Evolutionary conservation across 1,140 invertebrate genomes (phyloP).

Genomic region (Pseudomyrmex flavicornis): DNA sequence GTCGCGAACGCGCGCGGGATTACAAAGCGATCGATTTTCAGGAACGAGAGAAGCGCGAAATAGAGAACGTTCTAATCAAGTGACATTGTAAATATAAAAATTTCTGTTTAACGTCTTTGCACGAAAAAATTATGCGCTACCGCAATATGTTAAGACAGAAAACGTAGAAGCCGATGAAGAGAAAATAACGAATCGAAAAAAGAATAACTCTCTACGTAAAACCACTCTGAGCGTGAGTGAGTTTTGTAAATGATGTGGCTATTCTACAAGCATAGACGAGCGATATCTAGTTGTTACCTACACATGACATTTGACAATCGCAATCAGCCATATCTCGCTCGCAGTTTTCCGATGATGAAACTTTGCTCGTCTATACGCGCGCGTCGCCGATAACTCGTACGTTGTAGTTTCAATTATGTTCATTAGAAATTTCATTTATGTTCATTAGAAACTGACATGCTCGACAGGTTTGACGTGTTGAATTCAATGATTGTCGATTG

Average conservation of each 20-base stretch:
- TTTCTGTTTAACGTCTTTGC: constrained; percentile 16
- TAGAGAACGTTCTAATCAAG: constrained; percentile 11
- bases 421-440: not conserved
- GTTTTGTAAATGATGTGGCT: constrained; percentile 34
- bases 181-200: not conserved
- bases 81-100: constrained; percentile 41
- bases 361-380: not conserved
- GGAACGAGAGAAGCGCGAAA: constrained; percentile 6
- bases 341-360: constrained; percentile 26
- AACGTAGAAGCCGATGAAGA: not conserved
- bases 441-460: not conserved
- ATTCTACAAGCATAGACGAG: constrained; percentile 22
- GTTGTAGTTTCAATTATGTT: constrained; percentile 8
- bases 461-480: not conserved
- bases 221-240: not conserved
- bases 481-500: not conserved
- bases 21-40: constrained; percentile 22
- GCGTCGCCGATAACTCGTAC: not conserved
- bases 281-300: not conserved
- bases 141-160: not conserved
- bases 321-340: constrained; percentile 44
- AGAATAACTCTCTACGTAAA: constrained; percentile 8
- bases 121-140: not conserved
- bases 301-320: not conserved
- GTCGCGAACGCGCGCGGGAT: not conserved